Base-by-base conservation (phyloP, 2,797 vertebrate species). In the Epinephelus malabaricus region DNA sequence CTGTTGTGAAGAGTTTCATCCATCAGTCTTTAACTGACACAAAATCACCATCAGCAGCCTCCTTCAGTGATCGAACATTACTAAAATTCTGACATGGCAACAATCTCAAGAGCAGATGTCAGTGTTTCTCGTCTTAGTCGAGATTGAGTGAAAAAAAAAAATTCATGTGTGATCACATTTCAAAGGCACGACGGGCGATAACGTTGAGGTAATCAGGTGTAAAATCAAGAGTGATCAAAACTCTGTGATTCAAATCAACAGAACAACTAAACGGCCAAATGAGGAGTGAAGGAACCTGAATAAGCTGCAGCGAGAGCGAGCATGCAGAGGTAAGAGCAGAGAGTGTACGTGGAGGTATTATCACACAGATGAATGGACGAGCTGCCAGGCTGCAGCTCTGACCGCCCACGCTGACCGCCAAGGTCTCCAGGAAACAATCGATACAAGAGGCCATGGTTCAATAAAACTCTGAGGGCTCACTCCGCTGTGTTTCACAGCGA, bases 361-460 rank as follows among this genome's bases (percentile, higher is more conserved):
- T 61, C 62, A n/a, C 55, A 55, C 40, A 40, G 65, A 46, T 51
- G 53, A 76, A 71, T 59, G 50, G 49, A 25, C 7, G 45, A 51
- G 55, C 69, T 59, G 45, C 19, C 53, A 8, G 21, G 53, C 62
- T 40, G 40, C 60, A 53, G 60, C 76, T 54, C 27, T 18, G 27
- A 59, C 8, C 27, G 4, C 55, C 64, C 55, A 66, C 74, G 7
- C 19, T 14, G 9, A 18, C 43, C 14, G 51, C 83, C 69, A 72
- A 77, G 67, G 83, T 78, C 66, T 58, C 34, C 47, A 1, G 18
- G 30, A 59, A 56, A 78, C 60, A 73, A 85, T 86, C 85, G 64
- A 90, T 84, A 50, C 58, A 7, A 11, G 56, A 76, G 76, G 76
- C 73, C 65, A 23, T n/a, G 27, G 76, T 79, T 86, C 85, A 82